Evolutionary conservation across 2,113 vertebrate genomes (phyloP).

Genomic region (Phylloscopus whistleri): DNA sequence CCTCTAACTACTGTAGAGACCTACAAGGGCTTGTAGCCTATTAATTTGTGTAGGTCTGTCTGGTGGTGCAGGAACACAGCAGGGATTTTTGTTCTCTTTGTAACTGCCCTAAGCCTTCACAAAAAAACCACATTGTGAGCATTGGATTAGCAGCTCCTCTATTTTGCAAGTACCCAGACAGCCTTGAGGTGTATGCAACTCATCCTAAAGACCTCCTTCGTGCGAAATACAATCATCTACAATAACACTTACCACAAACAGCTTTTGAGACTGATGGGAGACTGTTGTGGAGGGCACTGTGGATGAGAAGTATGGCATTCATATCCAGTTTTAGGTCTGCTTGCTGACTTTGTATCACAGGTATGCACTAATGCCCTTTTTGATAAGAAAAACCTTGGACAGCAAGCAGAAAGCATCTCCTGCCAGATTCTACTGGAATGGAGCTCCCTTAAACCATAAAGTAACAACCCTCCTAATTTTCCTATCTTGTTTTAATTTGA

Average conservation of each 20-base stretch:
- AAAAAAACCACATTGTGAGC: background rate
- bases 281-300: background rate
- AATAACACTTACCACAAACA: background rate
- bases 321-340: background rate
- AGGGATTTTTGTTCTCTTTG: background rate
- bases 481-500: slow-evolving; percentile 73
- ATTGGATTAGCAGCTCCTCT: background rate
- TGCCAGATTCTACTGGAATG: background rate
- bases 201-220: background rate
- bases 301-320: background rate
- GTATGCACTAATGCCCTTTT: background rate
- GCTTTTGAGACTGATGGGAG: background rate
- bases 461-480: slow-evolving; percentile 73
- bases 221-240: background rate
- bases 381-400: background rate
- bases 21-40: background rate
- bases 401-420: background rate
- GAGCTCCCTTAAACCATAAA: slow-evolving; percentile 58
- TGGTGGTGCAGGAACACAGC: background rate
- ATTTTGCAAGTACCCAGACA: background rate
- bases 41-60: background rate
- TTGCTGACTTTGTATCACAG: background rate
- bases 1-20: background rate
- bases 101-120: background rate
- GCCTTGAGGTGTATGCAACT: background rate